These are phyloP conservation scores for Sebastiscus tertius DNA, from an alignment of 2,797 vertebrate species.

Conservation along the genomic window DNA sequence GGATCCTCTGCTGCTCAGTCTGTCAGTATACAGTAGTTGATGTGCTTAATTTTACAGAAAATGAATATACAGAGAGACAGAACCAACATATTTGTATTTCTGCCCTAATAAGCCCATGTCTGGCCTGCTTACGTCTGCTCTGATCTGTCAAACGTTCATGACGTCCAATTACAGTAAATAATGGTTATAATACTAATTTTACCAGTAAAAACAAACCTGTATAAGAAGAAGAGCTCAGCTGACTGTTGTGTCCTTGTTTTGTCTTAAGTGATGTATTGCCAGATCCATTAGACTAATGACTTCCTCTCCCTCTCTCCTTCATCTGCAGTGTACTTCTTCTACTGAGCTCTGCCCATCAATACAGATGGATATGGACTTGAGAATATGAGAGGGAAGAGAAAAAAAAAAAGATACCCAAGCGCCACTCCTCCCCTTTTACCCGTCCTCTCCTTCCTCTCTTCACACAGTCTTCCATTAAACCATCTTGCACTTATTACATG, in stretches of 20 bases:
- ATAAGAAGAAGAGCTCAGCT: not conserved
- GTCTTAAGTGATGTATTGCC: not conserved
- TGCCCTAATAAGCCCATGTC: not conserved
- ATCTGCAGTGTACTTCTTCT: conserved; percentile 85
- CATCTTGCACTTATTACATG: conserved; percentile 71
- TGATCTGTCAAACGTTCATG: conserved; percentile 22
- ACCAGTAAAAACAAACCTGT: not conserved
- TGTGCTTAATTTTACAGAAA: not conserved
- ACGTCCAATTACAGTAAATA: conserved; percentile 20
- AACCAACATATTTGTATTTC: not conserved
- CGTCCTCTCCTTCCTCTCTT: conserved; percentile 64
- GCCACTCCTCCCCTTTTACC: conserved; percentile 52
- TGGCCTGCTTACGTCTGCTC: not conserved
- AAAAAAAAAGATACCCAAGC: conserved; percentile 62
- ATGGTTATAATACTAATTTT: conserved; percentile 14
- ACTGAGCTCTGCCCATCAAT: conserved; percentile 71
- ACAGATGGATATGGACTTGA: conserved; percentile 70
- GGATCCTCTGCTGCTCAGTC: not conserved
- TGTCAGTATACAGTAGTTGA: not conserved
- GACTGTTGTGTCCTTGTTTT: not conserved
- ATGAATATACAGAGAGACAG: not conserved
- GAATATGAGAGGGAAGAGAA: conserved; percentile 59
- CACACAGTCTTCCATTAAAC: conserved; percentile 74
- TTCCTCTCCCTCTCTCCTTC: conserved; percentile 22
- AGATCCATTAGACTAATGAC: conserved; percentile 47